These are phyloP conservation scores for Dicentrarchus labrax DNA, from an alignment of 2,113 vertebrate species.

Conservation along the genomic window DNA sequence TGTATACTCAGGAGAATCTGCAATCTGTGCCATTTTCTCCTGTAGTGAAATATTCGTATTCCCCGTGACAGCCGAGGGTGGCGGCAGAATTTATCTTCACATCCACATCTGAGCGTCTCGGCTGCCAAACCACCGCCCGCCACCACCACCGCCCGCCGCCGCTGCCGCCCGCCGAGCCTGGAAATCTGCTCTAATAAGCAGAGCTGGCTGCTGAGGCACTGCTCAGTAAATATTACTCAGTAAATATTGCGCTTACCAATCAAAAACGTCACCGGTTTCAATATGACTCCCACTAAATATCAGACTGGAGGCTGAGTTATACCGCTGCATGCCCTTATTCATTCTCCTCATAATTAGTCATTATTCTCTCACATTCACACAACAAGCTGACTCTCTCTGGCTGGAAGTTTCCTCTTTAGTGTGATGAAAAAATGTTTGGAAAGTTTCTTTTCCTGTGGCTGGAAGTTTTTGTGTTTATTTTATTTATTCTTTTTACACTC, in stretches of 20 bases:
- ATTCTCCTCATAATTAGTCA: constrained; percentile 58
- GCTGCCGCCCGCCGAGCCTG: constrained; percentile 12
- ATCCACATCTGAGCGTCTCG: constrained; percentile 47
- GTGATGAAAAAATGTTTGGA: constrained; percentile 38
- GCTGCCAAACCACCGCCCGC: constrained; percentile 36
- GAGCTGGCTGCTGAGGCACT: constrained; percentile 49
- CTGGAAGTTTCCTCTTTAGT: constrained; percentile 27
- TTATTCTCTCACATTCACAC: constrained; percentile 45
- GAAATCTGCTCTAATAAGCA: constrained; percentile 71
- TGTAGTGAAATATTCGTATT: constrained; percentile 59
- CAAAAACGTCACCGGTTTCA: constrained; percentile 50
- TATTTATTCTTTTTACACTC: background rate
- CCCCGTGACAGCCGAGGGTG: constrained; percentile 53
- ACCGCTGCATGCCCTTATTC: constrained; percentile 12
- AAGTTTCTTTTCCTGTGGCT: constrained; percentile 21
- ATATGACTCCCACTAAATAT: constrained; percentile 48
- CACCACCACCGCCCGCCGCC: background rate
- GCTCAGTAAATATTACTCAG: constrained; percentile 65
- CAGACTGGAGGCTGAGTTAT: constrained; percentile 41
- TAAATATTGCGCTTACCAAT: constrained; percentile 67
- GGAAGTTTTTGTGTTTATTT: background rate
- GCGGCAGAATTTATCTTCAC: constrained; percentile 60
- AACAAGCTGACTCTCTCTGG: background rate
- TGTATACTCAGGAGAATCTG: constrained; percentile 47
- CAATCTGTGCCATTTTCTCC: constrained; percentile 66